Base-by-base conservation (phyloP, 2,797 vertebrate genomes). In the Clarias fuscus region DNA sequence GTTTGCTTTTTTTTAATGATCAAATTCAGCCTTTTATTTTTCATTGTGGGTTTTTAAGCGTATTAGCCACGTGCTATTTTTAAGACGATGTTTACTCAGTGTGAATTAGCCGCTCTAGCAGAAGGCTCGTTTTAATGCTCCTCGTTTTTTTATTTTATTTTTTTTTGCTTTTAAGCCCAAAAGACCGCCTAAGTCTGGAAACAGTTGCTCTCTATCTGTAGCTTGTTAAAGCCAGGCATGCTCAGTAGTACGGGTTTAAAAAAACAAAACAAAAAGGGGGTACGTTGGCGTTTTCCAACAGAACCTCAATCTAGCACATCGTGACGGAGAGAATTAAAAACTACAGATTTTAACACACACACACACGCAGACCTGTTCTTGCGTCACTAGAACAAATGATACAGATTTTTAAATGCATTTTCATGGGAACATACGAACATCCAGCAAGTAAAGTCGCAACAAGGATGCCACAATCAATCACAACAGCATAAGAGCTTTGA, bases 21-120 rank as follows among this genome's bases (percentile, higher is more conserved):
- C 8, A 64, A 80, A 64, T 64, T 24, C 0, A 56, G 64, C 61
- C 76, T 83, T 80, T 48, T 15, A 61, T 70, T 88, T 84, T 75
- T 20, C 58, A 70, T 56, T 84, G 72, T 0, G n/a, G 27, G 48
- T 53, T 53, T 87, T 33, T 78, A 82, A 56, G 30, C n/a, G 22
- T 30, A 33, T 82, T 56, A 56, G n/a, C n/a, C 2, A 10, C 79
- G 53, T 82, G 27, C 17, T 15, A 30, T 30, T 30, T 53, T 67
- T 17, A 6, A 20, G n/a, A 30, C 4, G n/a, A 30, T 27, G 61
- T 56, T 68, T 68, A 13, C 43, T 56, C 18, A 30, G 43, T 33
- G 40, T 56, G 33, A 30, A 68, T 27, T 20, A 67, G 62, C 62
- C 30, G 40, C 43, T 27, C 24, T 48, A 82, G n/a, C 64, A 82